phyloP scores from a whole-genome alignment of 2,888 invertebrate species.

The Drosophila eohydei region DNA sequence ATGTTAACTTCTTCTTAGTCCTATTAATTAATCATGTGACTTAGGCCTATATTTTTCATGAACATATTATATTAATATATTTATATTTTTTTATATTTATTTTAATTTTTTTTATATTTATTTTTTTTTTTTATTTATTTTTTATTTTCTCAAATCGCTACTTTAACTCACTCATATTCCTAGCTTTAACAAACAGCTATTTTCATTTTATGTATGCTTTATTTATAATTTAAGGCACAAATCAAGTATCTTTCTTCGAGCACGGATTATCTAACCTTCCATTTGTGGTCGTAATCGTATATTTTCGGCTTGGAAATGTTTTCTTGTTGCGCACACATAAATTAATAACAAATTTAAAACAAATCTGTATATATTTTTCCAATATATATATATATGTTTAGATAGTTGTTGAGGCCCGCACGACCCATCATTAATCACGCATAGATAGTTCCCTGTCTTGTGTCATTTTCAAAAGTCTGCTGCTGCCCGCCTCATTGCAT shows the following conservation, averaged over 20 bases:
- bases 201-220: neutral
- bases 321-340: constrained; percentile 53
- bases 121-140: no score
- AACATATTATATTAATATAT: no score
- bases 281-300: constrained; percentile 23
- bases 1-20: no score
- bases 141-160: no score
- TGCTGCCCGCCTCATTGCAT: constrained; percentile 20
- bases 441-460: constrained; percentile 67
- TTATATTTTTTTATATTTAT: no score
- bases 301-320: constrained; percentile 8
- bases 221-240: neutral
- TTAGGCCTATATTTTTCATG: neutral
- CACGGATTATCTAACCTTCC: constrained; percentile 1
- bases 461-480: constrained; percentile 62
- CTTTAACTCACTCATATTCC: neutral
- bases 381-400: constrained; percentile 24
- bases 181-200: neutral
- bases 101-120: no score
- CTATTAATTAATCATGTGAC: no score
- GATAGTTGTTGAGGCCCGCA: constrained; percentile 58
- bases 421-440: constrained; percentile 75
- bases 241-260: neutral
- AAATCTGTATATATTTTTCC: constrained; percentile 49
- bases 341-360: constrained; percentile 78